Evolutionary conservation across 2,113 vertebrate genomes (phyloP).

Genomic region (Willisornis vidua): DNA sequence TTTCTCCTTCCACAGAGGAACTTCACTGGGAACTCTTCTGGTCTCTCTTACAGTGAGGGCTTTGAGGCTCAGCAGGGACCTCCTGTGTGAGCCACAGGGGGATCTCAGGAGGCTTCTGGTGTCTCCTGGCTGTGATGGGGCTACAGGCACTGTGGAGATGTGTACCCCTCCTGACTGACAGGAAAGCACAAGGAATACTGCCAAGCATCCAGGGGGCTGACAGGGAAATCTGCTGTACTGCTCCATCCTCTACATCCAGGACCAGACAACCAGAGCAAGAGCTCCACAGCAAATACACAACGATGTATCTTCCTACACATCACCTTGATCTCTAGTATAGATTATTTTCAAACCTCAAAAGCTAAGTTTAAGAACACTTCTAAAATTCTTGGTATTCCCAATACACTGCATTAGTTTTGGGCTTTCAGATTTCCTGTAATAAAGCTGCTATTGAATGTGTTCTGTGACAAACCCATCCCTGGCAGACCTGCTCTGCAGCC

Average conservation of each 20-base stretch:
- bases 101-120: not conserved
- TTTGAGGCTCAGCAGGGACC: not conserved
- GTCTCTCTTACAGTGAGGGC: not conserved
- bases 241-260: not conserved
- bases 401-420: rapidly evolving
- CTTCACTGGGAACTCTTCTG: not conserved
- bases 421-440: not conserved
- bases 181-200: not conserved
- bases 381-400: not conserved
- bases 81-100: not conserved
- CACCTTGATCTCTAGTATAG: not conserved
- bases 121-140: not conserved
- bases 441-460: not conserved
- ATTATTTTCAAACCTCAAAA: not conserved
- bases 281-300: not conserved
- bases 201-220: rapidly evolving
- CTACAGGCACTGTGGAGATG: rapidly evolving
- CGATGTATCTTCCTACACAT: not conserved
- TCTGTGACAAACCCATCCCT: not conserved
- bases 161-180: not conserved
- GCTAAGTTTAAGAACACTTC: not conserved
- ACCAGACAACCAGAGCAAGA: not conserved
- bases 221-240: not conserved
- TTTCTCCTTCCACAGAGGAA: not conserved
- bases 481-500: not conserved